Evolutionary conservation across 1,140 invertebrate species (phyloP), one percentile per base, ranked within the genome.

Genomic region (Chrysomallon squamiferum): DNA sequence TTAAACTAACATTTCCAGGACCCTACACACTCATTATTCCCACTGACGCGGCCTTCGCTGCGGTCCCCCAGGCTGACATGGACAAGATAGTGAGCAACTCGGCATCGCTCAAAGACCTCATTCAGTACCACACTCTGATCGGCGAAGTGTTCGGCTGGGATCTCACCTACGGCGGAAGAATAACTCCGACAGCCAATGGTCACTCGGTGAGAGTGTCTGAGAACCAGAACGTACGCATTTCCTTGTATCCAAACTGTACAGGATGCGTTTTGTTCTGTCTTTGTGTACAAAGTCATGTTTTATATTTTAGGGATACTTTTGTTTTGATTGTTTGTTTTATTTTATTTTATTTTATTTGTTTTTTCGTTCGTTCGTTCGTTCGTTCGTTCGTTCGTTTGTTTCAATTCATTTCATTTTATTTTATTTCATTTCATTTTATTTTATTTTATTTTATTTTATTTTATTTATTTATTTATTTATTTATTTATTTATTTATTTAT

Each of bases 71-170:
- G 15, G 50, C 22, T 27, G 50, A 54, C 29, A 25, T 54, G 22
- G 25, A 20, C n/a, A 20, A 15, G 25, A 18, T 54, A 4, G 15
- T 22, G 18, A 30, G 22, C 15, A 22, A 54, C 50, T 20, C 20
- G 1, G 29, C 22, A 2, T 18, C 22, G 4, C 50, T 54, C 15
- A 30, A 25, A 2, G 25, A 54, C 56, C 62, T 94, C 29, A 90
- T 93, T 30, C 89, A 92, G 74, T 88, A 89, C 59, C 92, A 94
- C 78, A 86, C 94, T 29, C 88, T 92, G 29, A 63, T 65, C 20
- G 76, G 73, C 13, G 59, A 64, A 13, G 41, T 71, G 20, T 69
- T 72, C 43, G 71, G 62, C 30, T 73, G 67, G 60, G 74, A 74
- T 45, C 52, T 80, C 18, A 18, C 49, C 13, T 63, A 67, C 20